A percentile compares a stretch with the other conserved stretches of the same genome.
phyloP scores from a whole-genome alignment of 2,113 vertebrate genomes.

The Leptobrachium ailaonicum region DNA sequence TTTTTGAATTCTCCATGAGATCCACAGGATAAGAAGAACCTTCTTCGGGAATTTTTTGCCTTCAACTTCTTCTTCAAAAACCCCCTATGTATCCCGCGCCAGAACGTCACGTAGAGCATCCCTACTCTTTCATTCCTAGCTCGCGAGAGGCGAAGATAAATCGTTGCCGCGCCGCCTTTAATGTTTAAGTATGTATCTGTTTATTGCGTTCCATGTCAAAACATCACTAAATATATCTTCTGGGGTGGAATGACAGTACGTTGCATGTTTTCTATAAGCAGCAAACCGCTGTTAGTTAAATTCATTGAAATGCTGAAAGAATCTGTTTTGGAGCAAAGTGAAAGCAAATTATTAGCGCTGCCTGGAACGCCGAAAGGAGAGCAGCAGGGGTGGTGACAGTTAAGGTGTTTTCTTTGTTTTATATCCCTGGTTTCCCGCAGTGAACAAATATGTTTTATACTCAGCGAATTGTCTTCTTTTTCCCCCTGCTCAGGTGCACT shows the following conservation, averaged over 20 bases:
- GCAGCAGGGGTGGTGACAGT: constrained; percentile 35
- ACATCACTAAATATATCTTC: constrained; percentile 21
- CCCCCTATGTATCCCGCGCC: neutral
- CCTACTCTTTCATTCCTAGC: neutral
- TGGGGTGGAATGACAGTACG: constrained; percentile 18
- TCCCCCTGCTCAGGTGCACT: neutral
- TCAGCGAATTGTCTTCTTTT: constrained; percentile 9
- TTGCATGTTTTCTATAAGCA: constrained; percentile 25
- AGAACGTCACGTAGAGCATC: neutral
- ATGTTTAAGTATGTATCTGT: constrained; percentile 13
- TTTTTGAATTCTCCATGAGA: no score
- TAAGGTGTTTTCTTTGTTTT: constrained; percentile 17
- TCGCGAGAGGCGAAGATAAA: neutral
- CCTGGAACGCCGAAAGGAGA: constrained; percentile 8
- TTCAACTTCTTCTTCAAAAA: no score
- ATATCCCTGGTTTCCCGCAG: constrained; percentile 19
- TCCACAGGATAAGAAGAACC: no score
- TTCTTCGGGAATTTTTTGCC: no score
- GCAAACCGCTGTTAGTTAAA: constrained; percentile 18
- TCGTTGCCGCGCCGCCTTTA: constrained; percentile 9
- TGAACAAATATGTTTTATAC: constrained; percentile 37
- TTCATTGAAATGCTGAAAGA: constrained; percentile 39
- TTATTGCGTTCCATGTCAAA: constrained; percentile 22
- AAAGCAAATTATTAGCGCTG: constrained; percentile 28
- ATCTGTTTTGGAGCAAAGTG: neutral